Percentiles rank a stretch among this genome's conserved stretches.
Conservation (phyloP, 2,797 vertebrate genomes). For the Cossypha heuglini region DNA sequence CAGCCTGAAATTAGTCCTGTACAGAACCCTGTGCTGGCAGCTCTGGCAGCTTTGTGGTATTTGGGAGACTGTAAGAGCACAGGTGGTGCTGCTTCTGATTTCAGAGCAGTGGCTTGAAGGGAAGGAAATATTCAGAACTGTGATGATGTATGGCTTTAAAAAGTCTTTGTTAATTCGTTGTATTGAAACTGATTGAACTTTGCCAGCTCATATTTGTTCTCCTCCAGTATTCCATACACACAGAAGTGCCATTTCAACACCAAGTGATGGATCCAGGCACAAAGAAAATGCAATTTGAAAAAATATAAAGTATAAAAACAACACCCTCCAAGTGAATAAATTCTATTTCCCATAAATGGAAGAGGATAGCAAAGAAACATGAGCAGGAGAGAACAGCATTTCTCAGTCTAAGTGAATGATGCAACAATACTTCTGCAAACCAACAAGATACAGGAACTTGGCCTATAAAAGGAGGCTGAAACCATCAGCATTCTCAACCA, state of each 20-base stretch:
- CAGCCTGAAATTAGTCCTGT: neutral
- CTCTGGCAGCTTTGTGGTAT: neutral
- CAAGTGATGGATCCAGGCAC: neutral
- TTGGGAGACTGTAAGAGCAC: neutral
- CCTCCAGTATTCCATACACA: neutral
- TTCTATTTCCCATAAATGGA: neutral
- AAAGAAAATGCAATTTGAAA: neutral
- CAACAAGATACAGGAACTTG: neutral
- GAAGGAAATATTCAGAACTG: neutral
- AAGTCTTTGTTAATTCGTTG: neutral
- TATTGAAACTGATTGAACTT: neutral
- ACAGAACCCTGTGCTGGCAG: neutral
- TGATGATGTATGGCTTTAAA: neutral
- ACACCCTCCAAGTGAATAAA: neutral
- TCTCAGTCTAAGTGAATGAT: slow-evolving; percentile 6
- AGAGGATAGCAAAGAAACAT: neutral
- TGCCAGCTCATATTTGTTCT: neutral
- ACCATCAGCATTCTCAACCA: slow-evolving; percentile 1
- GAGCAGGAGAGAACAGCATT: neutral
- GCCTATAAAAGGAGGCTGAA: slow-evolving; percentile 69
- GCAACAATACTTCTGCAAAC: slow-evolving; percentile 16
- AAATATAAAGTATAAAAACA: neutral
- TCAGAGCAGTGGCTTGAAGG: neutral
- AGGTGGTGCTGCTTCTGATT: neutral
- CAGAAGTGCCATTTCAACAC: neutral